phyloP scores from a whole-genome alignment of 1,140 invertebrate genomes.

The Zaprionus gabonicus region DNA sequence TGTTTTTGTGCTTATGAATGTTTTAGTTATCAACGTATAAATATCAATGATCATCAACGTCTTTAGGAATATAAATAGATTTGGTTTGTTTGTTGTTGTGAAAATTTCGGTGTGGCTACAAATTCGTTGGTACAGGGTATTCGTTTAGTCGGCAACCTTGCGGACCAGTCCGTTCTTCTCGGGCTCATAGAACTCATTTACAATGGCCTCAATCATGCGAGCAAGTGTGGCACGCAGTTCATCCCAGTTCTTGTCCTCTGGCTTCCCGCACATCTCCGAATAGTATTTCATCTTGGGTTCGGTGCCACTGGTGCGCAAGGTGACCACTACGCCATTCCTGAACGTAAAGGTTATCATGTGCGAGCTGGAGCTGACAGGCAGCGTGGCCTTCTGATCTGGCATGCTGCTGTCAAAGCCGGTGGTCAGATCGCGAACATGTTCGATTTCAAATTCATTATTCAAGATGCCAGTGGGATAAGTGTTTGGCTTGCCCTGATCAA shows the following conservation, averaged over 20 bases:
- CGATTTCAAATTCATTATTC: slow-evolving; percentile 90
- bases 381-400: slow-evolving; percentile 89
- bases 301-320: slow-evolving; percentile 97
- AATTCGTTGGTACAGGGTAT: slow-evolving; percentile 20
- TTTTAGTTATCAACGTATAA: slow-evolving; percentile 8
- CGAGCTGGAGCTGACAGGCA: slow-evolving; percentile 90
- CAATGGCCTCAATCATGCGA: slow-evolving; percentile 91
- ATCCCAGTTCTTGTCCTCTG: slow-evolving; percentile 89
- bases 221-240: slow-evolving; percentile 87
- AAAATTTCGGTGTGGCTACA: slow-evolving; percentile 18
- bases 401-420: slow-evolving; percentile 93
- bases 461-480: slow-evolving; percentile 90
- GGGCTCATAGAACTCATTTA: slow-evolving; percentile 93
- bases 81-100: slow-evolving; percentile 29
- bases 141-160: slow-evolving; percentile 59
- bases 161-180: slow-evolving; percentile 88
- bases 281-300: slow-evolving; percentile 99
- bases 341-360: slow-evolving; percentile 99
- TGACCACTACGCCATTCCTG: slow-evolving; percentile 93
- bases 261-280: slow-evolving; percentile 92
- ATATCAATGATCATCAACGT: slow-evolving; percentile 23
- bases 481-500: slow-evolving; percentile 85
- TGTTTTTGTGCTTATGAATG: slow-evolving; percentile 11
- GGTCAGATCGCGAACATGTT: slow-evolving; percentile 93
- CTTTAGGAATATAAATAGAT: slow-evolving; percentile 24